Conservation (phyloP, 2,888 invertebrate genomes). For the Trilocha varians region DNA sequence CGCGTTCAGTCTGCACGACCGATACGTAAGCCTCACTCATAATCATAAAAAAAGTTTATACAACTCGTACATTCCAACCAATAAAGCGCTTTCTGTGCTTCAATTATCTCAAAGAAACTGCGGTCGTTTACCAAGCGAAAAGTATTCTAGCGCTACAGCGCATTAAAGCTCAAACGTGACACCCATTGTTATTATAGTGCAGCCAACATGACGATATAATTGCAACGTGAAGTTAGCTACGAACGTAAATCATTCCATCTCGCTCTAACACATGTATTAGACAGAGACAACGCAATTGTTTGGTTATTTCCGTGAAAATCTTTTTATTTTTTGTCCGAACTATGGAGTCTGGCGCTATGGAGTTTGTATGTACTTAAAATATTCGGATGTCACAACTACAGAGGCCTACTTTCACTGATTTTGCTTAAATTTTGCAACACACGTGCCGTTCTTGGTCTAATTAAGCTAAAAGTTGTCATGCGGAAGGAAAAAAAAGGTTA, state of each 20-base stretch:
- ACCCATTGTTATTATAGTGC: constrained; percentile 69
- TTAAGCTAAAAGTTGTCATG: not conserved
- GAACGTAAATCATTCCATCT: constrained; percentile 21
- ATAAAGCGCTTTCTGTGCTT: constrained; percentile 29
- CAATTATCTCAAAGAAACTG: not conserved
- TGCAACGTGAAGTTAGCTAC: constrained; percentile 46
- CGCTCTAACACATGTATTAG: constrained; percentile 22
- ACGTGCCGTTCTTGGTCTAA: not conserved
- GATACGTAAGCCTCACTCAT: constrained; percentile 38
- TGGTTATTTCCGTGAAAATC: constrained; percentile 13
- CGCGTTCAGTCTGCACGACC: constrained; percentile 39
- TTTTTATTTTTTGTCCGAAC: constrained; percentile 14
- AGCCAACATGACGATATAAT: constrained; percentile 63
- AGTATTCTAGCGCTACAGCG: constrained; percentile 34
- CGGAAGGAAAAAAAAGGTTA: not conserved
- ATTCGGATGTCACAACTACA: constrained; percentile 27
- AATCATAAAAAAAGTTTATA: constrained; percentile 57
- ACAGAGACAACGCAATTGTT: constrained; percentile 20
- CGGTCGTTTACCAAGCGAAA: constrained; percentile 5
- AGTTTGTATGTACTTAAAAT: constrained; percentile 17
- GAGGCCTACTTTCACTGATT: constrained; percentile 32
- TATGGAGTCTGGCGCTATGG: constrained; percentile 10
- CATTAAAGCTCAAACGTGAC: constrained; percentile 26
- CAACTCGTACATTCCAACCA: constrained; percentile 33
- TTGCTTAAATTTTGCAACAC: constrained; percentile 20